Evolutionary conservation across 1,140 invertebrate species (phyloP), one percentile per base, ranked within the genome.

Genomic region (Globodera ellingtonae): DNA sequence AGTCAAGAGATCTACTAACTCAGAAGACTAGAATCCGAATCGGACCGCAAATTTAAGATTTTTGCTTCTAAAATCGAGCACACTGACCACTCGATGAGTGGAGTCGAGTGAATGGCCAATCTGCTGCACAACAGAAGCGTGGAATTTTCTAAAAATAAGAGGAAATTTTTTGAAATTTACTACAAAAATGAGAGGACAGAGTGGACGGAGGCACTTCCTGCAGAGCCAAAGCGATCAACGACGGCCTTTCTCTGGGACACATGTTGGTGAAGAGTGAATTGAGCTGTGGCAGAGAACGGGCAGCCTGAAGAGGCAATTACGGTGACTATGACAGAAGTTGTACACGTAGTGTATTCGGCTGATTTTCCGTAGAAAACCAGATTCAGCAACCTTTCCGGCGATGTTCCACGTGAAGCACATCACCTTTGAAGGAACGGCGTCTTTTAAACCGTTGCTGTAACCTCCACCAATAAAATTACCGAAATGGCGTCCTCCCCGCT

Each of bases 321-420:
- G 2, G 71, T 72, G 13, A 72, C 59, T 15, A 65, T 65, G 13
- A 65, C 13, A 65, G 59, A 21, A 65, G 35, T 65, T 72, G 44
- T 69, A 3, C 21, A 3, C 21, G 13, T 3, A 48, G 48, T 18
- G 6, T 48, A 18, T 4, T 24, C 5, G 15, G 24, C 78, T 18
- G 72, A 75, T 46, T 24, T 76, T 47, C 47, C 47, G 35, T 35
- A 35, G 15, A 6, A 72, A 47, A 24, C 0, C 24, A 24, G 24
- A 24, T 24, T 24, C 13, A 78, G 44, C 46, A 18, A 86, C 83
- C 75, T 86, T 86, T 21, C 52, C 50, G 47, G 76, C 78, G 62
- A 85, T 86, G 69, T 85, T 85, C 84, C 84, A 85, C 5, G 84
- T 85, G 67, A 85, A 85, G 72, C 84, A 86, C 84, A 85, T 85